phyloP scores from a whole-genome alignment of 2,113 vertebrate genomes.

The Mobula birostris region DNA sequence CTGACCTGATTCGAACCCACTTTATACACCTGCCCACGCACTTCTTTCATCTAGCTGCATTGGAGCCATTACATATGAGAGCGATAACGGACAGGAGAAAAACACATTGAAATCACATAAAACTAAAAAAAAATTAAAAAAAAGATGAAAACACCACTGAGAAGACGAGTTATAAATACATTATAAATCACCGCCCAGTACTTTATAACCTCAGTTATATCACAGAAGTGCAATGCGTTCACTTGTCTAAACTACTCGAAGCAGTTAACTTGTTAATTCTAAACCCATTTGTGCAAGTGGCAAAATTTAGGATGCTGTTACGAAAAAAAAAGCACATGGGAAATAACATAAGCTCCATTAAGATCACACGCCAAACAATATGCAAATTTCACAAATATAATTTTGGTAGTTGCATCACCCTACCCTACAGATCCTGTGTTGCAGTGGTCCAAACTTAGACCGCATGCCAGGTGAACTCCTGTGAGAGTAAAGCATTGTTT shows the following conservation, averaged over 20 bases:
- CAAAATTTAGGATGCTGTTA: conserved; percentile 35
- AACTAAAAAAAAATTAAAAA: conserved; percentile 37
- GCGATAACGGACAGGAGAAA: conserved; percentile 37
- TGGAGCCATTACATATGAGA: conserved; percentile 37
- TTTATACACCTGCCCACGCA: conserved; percentile 38
- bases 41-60: conserved; percentile 37
- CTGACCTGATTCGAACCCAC: conserved; percentile 38
- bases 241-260: conserved; percentile 32
- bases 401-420: conserved; percentile 33
- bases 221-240: conserved; percentile 34
- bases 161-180: conserved; percentile 37
- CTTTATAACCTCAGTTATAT: conserved; percentile 28
- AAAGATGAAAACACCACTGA: conserved; percentile 32
- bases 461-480: conserved; percentile 28
- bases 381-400: conserved; percentile 36
- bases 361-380: conserved; percentile 36
- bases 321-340: conserved; percentile 28
- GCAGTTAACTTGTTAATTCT: conserved; percentile 38
- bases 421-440: conserved; percentile 36
- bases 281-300: conserved; percentile 25
- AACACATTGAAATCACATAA: conserved; percentile 38
- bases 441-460: conserved; percentile 33
- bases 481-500: conserved; percentile 36
- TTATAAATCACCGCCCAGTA: conserved; percentile 31
- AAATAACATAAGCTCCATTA: conserved; percentile 33